Conservation (phyloP, 2,888 invertebrate species). For the Automeris io region DNA sequence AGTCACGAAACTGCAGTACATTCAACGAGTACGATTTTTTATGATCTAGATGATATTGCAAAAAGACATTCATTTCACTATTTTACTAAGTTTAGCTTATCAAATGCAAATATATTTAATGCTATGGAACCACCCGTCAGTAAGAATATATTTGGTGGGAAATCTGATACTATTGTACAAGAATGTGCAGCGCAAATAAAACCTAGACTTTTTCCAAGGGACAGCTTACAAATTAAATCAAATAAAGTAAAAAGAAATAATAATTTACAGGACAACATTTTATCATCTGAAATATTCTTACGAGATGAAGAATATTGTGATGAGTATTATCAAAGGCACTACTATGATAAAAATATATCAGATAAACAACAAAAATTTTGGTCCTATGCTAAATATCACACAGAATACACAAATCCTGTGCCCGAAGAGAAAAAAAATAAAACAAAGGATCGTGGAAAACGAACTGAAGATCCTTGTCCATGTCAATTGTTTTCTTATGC, state of each 20-base stretch:
- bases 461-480: slow-evolving; percentile 49
- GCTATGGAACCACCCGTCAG: slow-evolving; percentile 21
- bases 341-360: slow-evolving; percentile 24
- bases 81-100: slow-evolving; percentile 28
- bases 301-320: slow-evolving; percentile 31
- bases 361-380: slow-evolving; percentile 45
- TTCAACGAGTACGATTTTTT: slow-evolving; percentile 59
- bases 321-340: slow-evolving; percentile 17
- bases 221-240: slow-evolving; percentile 30
- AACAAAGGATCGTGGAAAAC: slow-evolving; percentile 39
- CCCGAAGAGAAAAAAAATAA: slow-evolving; percentile 37
- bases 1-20: slow-evolving; percentile 31
- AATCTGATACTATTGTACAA: slow-evolving; percentile 42
- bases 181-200: slow-evolving; percentile 46
- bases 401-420: slow-evolving; percentile 42
- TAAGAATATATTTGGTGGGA: slow-evolving; percentile 27
- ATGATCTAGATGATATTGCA: slow-evolving; percentile 53
- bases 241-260: slow-evolving; percentile 32
- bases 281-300: slow-evolving; percentile 49
- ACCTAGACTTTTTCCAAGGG: slow-evolving; percentile 29
- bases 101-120: slow-evolving; percentile 33
- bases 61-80: slow-evolving; percentile 54
- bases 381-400: slow-evolving; percentile 51
- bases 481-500: slow-evolving; percentile 59
- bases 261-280: slow-evolving; percentile 22